A percentile compares a stretch with the other conserved stretches of the same genome.
Conservation (phyloP, 2,797 vertebrate species). For the Cryptoprocta ferox region DNA sequence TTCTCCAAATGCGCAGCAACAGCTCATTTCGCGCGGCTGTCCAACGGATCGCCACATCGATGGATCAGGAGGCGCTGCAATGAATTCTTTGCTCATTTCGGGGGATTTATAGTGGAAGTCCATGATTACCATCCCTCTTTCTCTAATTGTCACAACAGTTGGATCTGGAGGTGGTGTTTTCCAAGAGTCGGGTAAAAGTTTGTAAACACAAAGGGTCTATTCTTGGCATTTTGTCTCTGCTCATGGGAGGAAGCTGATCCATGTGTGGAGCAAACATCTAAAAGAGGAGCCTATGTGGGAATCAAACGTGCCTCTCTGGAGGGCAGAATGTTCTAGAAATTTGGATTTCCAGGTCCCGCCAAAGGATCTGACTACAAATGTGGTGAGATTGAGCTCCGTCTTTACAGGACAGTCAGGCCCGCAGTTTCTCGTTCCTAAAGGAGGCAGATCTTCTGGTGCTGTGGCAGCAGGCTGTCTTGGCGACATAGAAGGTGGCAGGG, state of each 20-base stretch:
- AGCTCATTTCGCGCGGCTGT: conserved; percentile 62
- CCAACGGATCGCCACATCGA: conserved; percentile 61
- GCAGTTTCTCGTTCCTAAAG: background rate
- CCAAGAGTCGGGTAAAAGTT: conserved; percentile 39
- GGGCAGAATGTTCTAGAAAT: conserved; percentile 61
- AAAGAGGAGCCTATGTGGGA: background rate
- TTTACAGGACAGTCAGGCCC: background rate
- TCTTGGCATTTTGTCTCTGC: conserved; percentile 35
- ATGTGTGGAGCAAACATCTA: conserved; percentile 3
- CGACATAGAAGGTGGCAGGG: conserved; percentile 65
- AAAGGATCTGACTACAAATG: background rate
- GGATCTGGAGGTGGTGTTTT: conserved; percentile 45
- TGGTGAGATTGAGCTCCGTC: background rate
- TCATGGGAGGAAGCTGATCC: conserved; percentile 12
- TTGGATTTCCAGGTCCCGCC: background rate
- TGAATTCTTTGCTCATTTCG: conserved; percentile 70
- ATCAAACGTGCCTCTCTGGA: background rate
- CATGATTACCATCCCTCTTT: conserved; percentile 51
- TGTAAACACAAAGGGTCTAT: conserved; percentile 57
- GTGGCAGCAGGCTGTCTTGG: conserved; percentile 70
- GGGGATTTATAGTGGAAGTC: conserved; percentile 12
- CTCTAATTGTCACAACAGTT: conserved; percentile 62
- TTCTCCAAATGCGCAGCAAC: conserved; percentile 78
- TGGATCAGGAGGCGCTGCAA: conserved; percentile 65
- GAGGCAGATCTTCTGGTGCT: conserved; percentile 60